Percentiles rank a stretch among this genome's conserved stretches.
Conservation (phyloP, 2,888 invertebrate species). For the Drosophila kuntzei region DNA sequence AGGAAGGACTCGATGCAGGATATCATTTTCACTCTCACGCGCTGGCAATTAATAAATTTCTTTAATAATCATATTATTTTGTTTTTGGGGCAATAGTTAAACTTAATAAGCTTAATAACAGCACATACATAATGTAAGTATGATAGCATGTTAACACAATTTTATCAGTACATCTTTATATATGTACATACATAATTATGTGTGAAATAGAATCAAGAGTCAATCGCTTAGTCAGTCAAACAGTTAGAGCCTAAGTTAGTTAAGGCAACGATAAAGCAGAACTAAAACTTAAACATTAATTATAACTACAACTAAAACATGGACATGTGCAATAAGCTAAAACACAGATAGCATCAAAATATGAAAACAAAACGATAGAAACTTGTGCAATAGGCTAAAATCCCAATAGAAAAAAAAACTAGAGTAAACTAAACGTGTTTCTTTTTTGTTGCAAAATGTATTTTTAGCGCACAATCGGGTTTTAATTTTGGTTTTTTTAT, state of each 20-base stretch:
- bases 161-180: slow-evolving; percentile 4
- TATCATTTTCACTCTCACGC: slow-evolving; percentile 71
- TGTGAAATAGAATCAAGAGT: slow-evolving; percentile 43
- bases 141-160: neutral
- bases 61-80: slow-evolving; percentile 4
- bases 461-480: slow-evolving; percentile 49
- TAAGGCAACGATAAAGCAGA: slow-evolving; percentile 29
- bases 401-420: slow-evolving; percentile 17
- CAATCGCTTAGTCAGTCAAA: slow-evolving; percentile 63
- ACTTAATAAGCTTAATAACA: slow-evolving; percentile 55
- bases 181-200: slow-evolving; percentile 18
- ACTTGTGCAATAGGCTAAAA: slow-evolving; percentile 46
- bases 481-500: slow-evolving; percentile 8
- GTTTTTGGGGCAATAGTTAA: slow-evolving; percentile 56
- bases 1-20: slow-evolving; percentile 20
- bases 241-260: slow-evolving; percentile 45
- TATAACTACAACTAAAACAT: slow-evolving; percentile 23
- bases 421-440: slow-evolving; percentile 1
- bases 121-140: slow-evolving; percentile 8
- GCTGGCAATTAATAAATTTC: slow-evolving; percentile 23
- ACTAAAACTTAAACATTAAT: slow-evolving; percentile 31
- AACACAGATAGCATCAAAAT: slow-evolving; percentile 19
- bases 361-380: slow-evolving; percentile 1
- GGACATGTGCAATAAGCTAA: slow-evolving; percentile 61
- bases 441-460: slow-evolving; percentile 10